Evolutionary conservation across 2,113 vertebrate species (phyloP), one percentile per base, ranked within the genome.

Genomic region (Scartelaos histophorus): DNA sequence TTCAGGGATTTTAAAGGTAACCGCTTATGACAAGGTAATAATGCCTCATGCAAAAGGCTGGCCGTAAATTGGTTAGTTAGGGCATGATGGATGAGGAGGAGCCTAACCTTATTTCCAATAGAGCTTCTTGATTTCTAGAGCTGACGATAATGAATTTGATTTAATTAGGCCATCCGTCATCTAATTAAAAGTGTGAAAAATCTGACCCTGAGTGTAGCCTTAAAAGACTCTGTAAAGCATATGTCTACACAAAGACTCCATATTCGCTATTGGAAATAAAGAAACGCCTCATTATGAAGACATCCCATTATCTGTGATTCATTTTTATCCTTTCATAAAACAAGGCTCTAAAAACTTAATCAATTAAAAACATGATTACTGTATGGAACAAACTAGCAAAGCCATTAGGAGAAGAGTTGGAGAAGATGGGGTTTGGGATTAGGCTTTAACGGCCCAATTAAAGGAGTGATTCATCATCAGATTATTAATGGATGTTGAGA

Each of bases 21-120:
- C 93, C 94, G 93, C 95, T 98, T 99, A 98, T 99, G 97, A 98
- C 97, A 98, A 98, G 96, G 95, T 96, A 98, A 98, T 99, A 98
- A 98, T 90, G 93, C 93, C 90, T 93, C 93, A 95, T 95, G 95
- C 95, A 95, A 95, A 93, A 95, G 93, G 94, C 95, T 94, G 94
- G 94, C 90, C 94, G 95, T 95, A 98, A 97, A 98, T 97, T 96
- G 96, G 95, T 99, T 98, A 98, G 95, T 99, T 98, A 98, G 93
- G 94, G 91, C 93, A 92, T 99, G 97, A 99, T 98, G 96, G 96
- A 99, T 98, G 97, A 96, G 94, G 87, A 90, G 86, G 88, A 93
- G 92, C 91, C 94, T 95, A 92, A 93, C 96, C 95, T 93, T 92
- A 94, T 98, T 96, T 93, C 90, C 94, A 94, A 94, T 94, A 95